Evolutionary conservation across 2,113 vertebrate genomes (phyloP).

Genomic region (Typhlomys cinereus): DNA sequence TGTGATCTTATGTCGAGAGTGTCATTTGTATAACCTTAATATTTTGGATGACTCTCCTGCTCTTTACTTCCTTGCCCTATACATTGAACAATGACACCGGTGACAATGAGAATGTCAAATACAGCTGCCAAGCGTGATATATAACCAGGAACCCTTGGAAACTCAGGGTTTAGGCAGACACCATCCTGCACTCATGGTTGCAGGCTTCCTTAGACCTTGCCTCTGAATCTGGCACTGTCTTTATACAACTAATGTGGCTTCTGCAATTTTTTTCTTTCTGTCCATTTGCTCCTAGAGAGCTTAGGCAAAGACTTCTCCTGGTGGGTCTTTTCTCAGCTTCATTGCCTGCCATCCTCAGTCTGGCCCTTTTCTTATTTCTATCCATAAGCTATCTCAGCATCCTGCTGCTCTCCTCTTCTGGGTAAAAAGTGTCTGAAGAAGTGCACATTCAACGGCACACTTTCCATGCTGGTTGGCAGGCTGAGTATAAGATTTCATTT

Average conservation of each 20-base stretch:
- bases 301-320: slow-evolving; percentile 39
- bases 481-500: slow-evolving; percentile 66
- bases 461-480: slow-evolving; percentile 36
- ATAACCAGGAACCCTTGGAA: slow-evolving; percentile 44
- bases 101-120: slow-evolving; percentile 47
- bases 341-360: slow-evolving; percentile 26
- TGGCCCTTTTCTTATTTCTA: slow-evolving; percentile 3
- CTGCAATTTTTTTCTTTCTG: slow-evolving; percentile 23
- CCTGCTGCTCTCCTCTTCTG: slow-evolving; percentile 39
- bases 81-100: slow-evolving; percentile 55
- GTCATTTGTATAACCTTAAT: slow-evolving; percentile 67
- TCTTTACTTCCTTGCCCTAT: slow-evolving; percentile 54
- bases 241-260: background rate
- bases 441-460: slow-evolving; percentile 34
- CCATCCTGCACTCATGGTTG: background rate
- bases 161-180: background rate
- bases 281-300: slow-evolving; percentile 37
- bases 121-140: slow-evolving; percentile 54
- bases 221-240: background rate
- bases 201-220: background rate
- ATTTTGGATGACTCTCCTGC: slow-evolving; percentile 60
- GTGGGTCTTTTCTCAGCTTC: slow-evolving; percentile 35
- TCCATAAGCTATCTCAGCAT: slow-evolving; percentile 59
- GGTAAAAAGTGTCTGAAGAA: slow-evolving; percentile 49
- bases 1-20: slow-evolving; percentile 58